Evolutionary conservation across 2,113 vertebrate species (phyloP), one percentile per base, ranked within the genome.

Genomic region (Sprattus sprattus): DNA sequence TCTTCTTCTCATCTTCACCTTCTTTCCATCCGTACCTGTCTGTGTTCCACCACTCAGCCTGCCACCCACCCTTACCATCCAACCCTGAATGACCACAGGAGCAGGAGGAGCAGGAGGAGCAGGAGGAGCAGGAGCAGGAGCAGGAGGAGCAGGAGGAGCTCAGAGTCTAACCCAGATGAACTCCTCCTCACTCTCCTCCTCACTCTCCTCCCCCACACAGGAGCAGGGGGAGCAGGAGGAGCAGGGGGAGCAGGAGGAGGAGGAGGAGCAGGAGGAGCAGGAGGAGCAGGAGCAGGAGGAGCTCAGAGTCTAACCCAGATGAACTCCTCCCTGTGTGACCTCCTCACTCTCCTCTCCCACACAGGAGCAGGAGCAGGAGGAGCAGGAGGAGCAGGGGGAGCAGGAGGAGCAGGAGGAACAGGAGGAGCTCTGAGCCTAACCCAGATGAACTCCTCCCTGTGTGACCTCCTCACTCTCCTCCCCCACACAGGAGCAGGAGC

Each of bases 311-410:
- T 28, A 28, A 67, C 6, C 7, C 22, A 67, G n/a, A 67, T 25
- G n/a, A 67, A 67, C 57, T 60, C 22, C 22, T 60, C 11, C 39
- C 39, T 67, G 64, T 32, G 28, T 78, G 71, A 15, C 28, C 71
- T 5, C 15, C 28, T 78, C 28, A 46, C 45, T 84, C 50, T 81
- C 22, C 81, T 44, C 25, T 20, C 81, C 87, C 81, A 85, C 39
- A 39, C 39, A 39, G 39, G n/a, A n/a, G n/a, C n/a, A n/a, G n/a
- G n/a, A n/a, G n/a, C n/a, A n/a, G n/a, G 39, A 39, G 39, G 39
- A 39, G 39, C 39, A 39, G 39, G 39, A 39, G 39, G 39, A 39
- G 39, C 39, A 39, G 39, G 39, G 2, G 39, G 39, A 39, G 39
- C 39, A 1, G 39, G 39, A 39, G 2, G 39, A 39, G 39, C 39